phyloP scores from a whole-genome alignment of 2,797 vertebrate species.

The Anableps anableps region DNA sequence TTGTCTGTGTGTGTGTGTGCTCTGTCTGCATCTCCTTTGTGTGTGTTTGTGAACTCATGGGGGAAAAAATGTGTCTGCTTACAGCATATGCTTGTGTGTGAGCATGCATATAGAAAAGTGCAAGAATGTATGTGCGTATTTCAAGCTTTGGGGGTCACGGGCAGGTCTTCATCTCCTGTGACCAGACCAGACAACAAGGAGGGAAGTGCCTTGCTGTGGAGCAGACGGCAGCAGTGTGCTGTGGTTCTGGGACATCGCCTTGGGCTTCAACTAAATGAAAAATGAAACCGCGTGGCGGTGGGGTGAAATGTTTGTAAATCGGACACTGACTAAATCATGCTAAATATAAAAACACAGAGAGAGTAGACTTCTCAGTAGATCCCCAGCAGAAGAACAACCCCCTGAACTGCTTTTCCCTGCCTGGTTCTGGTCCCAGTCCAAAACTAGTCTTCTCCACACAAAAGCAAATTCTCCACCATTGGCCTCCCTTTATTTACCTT shows the following conservation, averaged over 20 bases:
- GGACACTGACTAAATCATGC: conserved; percentile 73
- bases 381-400: conserved; percentile 66
- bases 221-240: conserved; percentile 59
- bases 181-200: conserved; percentile 77
- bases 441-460: conserved; percentile 55
- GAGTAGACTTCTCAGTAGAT: conserved; percentile 69
- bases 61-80: conserved; percentile 48
- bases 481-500: conserved; percentile 60
- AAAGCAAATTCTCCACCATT: conserved; percentile 43
- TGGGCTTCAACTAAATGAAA: conserved; percentile 80
- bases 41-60: conserved; percentile 48
- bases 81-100: conserved; percentile 40
- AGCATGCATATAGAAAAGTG: conserved; percentile 62
- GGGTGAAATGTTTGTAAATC: conserved; percentile 80
- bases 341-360: conserved; percentile 74
- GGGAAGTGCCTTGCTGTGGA: conserved; percentile 59
- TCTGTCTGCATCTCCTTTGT: conserved; percentile 67
- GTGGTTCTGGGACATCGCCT: conserved; percentile 78
- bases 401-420: conserved; percentile 67
- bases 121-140: conserved; percentile 66
- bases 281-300: conserved; percentile 71
- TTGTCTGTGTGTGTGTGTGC: conserved; percentile 73
- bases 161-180: conserved; percentile 76
- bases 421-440: conserved; percentile 50
- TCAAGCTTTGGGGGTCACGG: conserved; percentile 69